phyloP scores from a whole-genome alignment of 2,113 vertebrate species.

The Xyrauchen texanus region DNA sequence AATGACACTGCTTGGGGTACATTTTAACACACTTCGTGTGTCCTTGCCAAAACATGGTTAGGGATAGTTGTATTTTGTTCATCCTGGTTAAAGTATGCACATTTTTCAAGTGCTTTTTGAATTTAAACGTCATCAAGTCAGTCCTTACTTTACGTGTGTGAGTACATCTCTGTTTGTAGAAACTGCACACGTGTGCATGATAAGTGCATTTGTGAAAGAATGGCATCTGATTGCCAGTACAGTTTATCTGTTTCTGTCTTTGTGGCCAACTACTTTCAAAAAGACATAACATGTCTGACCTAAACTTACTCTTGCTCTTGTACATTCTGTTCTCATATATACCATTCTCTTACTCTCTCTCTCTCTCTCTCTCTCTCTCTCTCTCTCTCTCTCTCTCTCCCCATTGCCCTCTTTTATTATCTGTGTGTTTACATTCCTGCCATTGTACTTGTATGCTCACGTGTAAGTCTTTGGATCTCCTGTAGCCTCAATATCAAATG shows the following conservation, averaged over 20 bases:
- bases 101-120: background rate
- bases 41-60: too few relatives aligned
- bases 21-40: too few relatives aligned
- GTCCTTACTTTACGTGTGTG: too few relatives aligned
- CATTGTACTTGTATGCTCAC: background rate
- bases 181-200: background rate
- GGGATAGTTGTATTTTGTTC: too few relatives aligned
- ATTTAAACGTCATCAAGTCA: too few relatives aligned
- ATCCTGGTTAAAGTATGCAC: background rate
- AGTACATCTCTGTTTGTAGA: background rate
- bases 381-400: background rate
- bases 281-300: slow-evolving; percentile 45
- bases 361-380: background rate
- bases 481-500: background rate
- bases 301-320: background rate
- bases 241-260: slow-evolving; percentile 38
- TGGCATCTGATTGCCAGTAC: slow-evolving; percentile 34
- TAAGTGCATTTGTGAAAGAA: slow-evolving; percentile 12
- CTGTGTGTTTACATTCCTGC: slow-evolving; percentile 30
- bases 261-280: slow-evolving; percentile 24
- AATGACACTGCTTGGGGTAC: too few relatives aligned
- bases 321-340: background rate
- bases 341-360: background rate
- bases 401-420: background rate
- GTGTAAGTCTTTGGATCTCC: slow-evolving; percentile 1